Conservation (phyloP, 2,888 invertebrate species). For the Hydriomena furcata region DNA sequence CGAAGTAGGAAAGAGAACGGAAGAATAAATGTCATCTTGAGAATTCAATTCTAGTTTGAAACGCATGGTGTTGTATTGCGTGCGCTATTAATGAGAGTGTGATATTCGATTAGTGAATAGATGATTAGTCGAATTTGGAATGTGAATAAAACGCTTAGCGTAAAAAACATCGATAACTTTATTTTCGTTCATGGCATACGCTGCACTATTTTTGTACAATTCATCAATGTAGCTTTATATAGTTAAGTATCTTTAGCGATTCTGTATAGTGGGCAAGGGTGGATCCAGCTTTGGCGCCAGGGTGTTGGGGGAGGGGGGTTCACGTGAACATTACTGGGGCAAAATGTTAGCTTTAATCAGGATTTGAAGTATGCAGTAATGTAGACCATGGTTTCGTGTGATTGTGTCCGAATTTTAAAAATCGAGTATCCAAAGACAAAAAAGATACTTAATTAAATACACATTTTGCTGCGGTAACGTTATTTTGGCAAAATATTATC, state of each 20-base stretch:
- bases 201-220: constrained; percentile 65
- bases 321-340: too few species aligned
- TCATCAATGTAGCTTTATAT: constrained; percentile 57
- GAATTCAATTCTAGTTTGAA: not conserved
- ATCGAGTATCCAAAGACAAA: too few species aligned
- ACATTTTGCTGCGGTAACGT: too few species aligned
- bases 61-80: constrained; percentile 32
- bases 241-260: constrained; percentile 44
- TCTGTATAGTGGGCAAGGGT: too few species aligned
- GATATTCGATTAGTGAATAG: constrained; percentile 67
- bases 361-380: too few species aligned
- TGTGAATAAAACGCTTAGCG: constrained; percentile 62
- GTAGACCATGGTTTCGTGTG: too few species aligned
- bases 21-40: not conserved
- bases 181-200: constrained; percentile 54
- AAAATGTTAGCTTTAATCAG: too few species aligned
- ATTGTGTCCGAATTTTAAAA: too few species aligned
- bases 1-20: constrained; percentile 2
- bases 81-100: constrained; percentile 53
- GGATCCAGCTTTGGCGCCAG: too few species aligned
- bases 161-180: constrained; percentile 49
- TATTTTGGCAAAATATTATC: too few species aligned
- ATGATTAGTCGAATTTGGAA: constrained; percentile 63
- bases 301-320: too few species aligned
- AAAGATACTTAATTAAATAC: too few species aligned